Base-by-base conservation (phyloP, 2,888 invertebrate genomes). In the Elmis aenea region DNA sequence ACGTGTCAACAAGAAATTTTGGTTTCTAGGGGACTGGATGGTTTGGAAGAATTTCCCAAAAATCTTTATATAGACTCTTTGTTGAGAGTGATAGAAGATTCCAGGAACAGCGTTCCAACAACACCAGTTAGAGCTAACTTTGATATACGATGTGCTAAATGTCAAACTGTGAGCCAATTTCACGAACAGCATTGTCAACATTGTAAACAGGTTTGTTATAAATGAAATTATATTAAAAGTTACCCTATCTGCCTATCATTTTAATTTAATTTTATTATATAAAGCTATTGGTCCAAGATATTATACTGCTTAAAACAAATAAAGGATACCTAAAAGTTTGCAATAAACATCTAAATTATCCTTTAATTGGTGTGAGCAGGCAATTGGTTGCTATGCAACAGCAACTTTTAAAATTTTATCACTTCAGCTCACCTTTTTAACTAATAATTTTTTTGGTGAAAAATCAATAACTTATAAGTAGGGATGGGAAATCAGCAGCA, bases 31-130 rank as follows among this genome's bases (percentile, higher is more conserved):
- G 73, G 74, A 1, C 54, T 71, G 1, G 69, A 69, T 27, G 74
- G 73, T 26, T 58, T 80, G 10, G 71, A 74, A 10, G 60, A 68
- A 2, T 62, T 83, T n/a, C 82, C 81, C n/a, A 74, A 75, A 5
- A 83, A 84, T 58, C 63, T 81, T 23, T 81, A 83, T 58, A 75
- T 83, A 26, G 76, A 81, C 49, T 77, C 77, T 1, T 62, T 83
- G 21, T 65, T 83, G 1, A 62, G 68, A 30, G 59, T 77, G 25
- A 62, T 78, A 8, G 70, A 71, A 8, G 58, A 26, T 42, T 2
- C 26, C 13, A 11, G 4, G 11, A n/a, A 6, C 3, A 6, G n/a
- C 5, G 3, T 22, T 3, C 16, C 29, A 22, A 11, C 12, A 14
- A 34, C 34, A 10, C 35, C 43, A 15, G 5, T 18, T 5, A 13